Conservation (phyloP, 1,140 invertebrate genomes). For the Brachionus plicatilis region DNA sequence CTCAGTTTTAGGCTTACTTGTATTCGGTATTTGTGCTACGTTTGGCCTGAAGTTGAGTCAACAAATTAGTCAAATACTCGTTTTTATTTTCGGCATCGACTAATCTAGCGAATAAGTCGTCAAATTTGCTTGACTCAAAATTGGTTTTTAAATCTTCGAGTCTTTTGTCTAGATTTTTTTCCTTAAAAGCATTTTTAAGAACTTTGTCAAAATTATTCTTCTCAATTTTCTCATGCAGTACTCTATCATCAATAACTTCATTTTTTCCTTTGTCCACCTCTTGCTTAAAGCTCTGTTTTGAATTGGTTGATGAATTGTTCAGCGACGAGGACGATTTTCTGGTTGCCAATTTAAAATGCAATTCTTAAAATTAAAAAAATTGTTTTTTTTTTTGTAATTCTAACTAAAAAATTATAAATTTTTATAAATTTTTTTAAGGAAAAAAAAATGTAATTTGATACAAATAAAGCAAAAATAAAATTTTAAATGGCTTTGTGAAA, state of each 20-base stretch:
- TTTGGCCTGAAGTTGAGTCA: conserved; percentile 27
- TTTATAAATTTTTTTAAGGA: not conserved
- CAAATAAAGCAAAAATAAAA: too few species aligned
- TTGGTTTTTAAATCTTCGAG: not conserved
- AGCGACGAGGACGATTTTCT: not conserved
- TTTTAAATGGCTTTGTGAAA: too few species aligned
- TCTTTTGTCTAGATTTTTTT: conserved; percentile 19
- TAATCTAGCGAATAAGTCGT: conserved; percentile 9
- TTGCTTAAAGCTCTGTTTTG: conserved; percentile 8
- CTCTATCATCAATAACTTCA: not conserved
- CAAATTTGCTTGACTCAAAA: conserved; percentile 6
- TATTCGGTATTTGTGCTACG: not conserved
- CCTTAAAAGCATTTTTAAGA: not conserved
- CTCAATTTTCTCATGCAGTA: not conserved
- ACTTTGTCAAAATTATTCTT: conserved; percentile 17
- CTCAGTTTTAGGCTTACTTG: not conserved
- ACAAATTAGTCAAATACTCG: conserved; percentile 37
- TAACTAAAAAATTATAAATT: too few species aligned
- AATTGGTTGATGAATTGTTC: not conserved
- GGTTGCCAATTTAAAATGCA: conserved; percentile 38
- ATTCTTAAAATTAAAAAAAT: not conserved
- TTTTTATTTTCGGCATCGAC: conserved; percentile 35
- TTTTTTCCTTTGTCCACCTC: not conserved
- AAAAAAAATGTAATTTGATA: not conserved
- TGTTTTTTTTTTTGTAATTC: too few species aligned